These are phyloP conservation scores for Aromia moschata DNA, from an alignment of 2,888 invertebrate species.

Conservation along the genomic window DNA sequence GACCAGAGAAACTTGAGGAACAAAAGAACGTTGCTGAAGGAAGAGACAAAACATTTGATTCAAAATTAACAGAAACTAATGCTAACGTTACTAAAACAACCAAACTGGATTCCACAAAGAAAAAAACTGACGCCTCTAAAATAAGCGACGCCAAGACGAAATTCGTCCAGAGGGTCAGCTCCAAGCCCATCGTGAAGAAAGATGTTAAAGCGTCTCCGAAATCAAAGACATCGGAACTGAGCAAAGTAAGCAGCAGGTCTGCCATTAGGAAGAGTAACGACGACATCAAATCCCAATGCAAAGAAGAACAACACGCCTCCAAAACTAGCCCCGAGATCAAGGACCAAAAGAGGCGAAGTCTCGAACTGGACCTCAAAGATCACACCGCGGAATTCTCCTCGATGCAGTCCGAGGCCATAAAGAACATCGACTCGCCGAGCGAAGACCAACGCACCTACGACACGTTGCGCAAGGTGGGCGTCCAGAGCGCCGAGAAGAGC, in stretches of 20 bases:
- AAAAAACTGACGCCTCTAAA: conserved; percentile 26
- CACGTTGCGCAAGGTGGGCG: conserved; percentile 58
- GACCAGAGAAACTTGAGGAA: conserved; percentile 17
- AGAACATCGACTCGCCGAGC: conserved; percentile 60
- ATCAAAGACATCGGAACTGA: neutral
- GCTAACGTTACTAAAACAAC: conserved; percentile 28
- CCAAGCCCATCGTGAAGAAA: conserved; percentile 17
- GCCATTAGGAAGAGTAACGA: conserved; percentile 29
- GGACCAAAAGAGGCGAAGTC: conserved; percentile 31
- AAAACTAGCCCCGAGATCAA: neutral
- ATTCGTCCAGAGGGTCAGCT: conserved; percentile 6
- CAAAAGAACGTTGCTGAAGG: conserved; percentile 11
- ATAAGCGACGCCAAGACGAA: conserved; percentile 26
- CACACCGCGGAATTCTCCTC: conserved; percentile 27
- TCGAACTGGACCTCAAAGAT: conserved; percentile 39
- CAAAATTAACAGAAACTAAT: conserved; percentile 30
- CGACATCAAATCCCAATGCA: conserved; percentile 26
- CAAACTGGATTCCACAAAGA: conserved; percentile 27
- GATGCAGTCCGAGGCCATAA: conserved; percentile 12
- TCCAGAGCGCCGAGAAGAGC: conserved; percentile 60
- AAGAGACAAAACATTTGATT: conserved; percentile 20
- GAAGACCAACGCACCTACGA: conserved; percentile 62
- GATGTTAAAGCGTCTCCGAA: conserved; percentile 21
- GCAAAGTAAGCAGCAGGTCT: conserved; percentile 22
- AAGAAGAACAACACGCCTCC: conserved; percentile 22